These are phyloP conservation scores for Lasioglossum zephyrum DNA, from an alignment of 2,888 invertebrate genomes.

Conservation along the genomic window DNA sequence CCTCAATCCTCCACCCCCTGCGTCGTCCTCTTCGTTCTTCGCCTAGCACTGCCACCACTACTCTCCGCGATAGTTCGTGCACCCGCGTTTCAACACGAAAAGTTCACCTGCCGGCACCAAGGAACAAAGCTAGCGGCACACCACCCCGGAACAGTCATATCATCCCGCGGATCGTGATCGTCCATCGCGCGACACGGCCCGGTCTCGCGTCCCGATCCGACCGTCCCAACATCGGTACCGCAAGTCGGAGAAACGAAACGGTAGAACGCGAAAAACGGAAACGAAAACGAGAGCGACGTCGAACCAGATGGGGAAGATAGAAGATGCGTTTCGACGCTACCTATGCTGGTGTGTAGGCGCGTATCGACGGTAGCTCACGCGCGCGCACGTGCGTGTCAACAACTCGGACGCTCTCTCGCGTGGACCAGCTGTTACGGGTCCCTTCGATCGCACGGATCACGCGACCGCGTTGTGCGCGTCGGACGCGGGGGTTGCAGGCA, in stretches of 20 bases:
- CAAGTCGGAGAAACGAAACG: not conserved
- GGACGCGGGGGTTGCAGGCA: slow-evolving; percentile 55
- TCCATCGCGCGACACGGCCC: slow-evolving; percentile 40
- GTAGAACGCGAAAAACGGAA: not conserved
- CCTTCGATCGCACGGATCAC: slow-evolving; percentile 60
- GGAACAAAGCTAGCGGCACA: slow-evolving; percentile 17
- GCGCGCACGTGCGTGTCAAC: slow-evolving; percentile 62
- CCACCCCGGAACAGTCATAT: slow-evolving; percentile 39
- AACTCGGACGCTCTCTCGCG: slow-evolving; percentile 54
- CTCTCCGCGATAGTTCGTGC: slow-evolving; percentile 10
- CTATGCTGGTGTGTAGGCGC: not conserved
- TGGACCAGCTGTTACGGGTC: slow-evolving; percentile 62
- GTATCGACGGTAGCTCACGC: slow-evolving; percentile 41
- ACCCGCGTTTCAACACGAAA: slow-evolving; percentile 13
- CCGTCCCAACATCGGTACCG: slow-evolving; percentile 1
- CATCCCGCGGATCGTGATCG: slow-evolving; percentile 46
- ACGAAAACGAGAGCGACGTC: not conserved
- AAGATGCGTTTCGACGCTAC: not conserved
- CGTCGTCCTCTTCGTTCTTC: not conserved
- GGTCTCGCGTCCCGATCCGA: slow-evolving; percentile 42
- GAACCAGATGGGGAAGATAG: not conserved
- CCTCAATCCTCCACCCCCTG: slow-evolving; percentile 21
- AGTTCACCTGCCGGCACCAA: slow-evolving; percentile 46
- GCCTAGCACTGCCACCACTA: slow-evolving; percentile 35
- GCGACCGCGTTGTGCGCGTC: slow-evolving; percentile 44